Conservation (phyloP, 2,113 vertebrate genomes). For the Halichoerus grypus region DNA sequence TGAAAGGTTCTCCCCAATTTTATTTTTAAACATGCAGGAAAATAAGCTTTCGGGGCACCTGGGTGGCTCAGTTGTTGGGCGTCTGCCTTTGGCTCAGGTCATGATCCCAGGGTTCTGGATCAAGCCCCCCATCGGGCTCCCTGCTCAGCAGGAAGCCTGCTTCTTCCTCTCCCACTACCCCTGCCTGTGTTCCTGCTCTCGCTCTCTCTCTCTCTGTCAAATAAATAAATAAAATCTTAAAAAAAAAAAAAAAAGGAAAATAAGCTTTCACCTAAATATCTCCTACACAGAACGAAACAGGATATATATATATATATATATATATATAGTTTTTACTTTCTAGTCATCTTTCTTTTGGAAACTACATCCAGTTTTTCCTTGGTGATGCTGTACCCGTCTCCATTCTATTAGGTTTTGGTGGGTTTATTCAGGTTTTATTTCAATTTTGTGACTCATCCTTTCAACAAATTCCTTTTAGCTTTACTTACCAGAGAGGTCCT, state of each 20-base stretch:
- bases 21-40: constrained; percentile 51
- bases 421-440: constrained; percentile 29
- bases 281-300: neutral
- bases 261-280: neutral
- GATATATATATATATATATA: neutral
- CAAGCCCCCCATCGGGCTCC: too few relatives aligned
- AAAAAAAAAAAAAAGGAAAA: neutral
- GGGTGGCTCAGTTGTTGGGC: too few relatives aligned
- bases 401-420: neutral
- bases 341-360: neutral
- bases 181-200: too few relatives aligned
- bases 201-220: too few relatives aligned
- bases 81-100: too few relatives aligned
- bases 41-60: neutral
- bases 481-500: neutral
- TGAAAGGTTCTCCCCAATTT: constrained; percentile 15
- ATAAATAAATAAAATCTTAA: too few relatives aligned
- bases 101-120: too few relatives aligned
- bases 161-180: too few relatives aligned
- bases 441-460: neutral
- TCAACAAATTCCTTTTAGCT: neutral
- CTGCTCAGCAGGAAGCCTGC: too few relatives aligned
- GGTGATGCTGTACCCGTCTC: neutral
- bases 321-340: neutral
- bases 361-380: neutral